phyloP scores from a whole-genome alignment of 1,140 invertebrate species.

The Ceratitis capitata region DNA sequence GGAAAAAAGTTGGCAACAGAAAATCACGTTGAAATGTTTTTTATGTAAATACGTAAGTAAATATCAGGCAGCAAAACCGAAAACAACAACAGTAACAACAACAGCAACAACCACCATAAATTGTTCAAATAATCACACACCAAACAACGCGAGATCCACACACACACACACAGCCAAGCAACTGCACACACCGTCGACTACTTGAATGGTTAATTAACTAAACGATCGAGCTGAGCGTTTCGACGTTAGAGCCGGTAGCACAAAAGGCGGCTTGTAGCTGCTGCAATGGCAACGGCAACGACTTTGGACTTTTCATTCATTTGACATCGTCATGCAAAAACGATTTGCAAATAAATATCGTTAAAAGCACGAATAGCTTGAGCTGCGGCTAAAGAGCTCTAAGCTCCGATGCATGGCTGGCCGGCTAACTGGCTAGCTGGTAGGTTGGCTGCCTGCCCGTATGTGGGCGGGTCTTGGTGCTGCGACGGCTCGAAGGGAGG shows the following conservation, averaged over 20 bases:
- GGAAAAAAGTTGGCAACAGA: not conserved
- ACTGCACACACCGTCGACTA: not conserved
- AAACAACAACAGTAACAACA: not conserved
- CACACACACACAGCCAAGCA: not conserved
- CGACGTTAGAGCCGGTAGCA: constrained; percentile 10
- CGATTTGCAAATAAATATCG: constrained; percentile 21
- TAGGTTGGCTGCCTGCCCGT: too few relatives aligned
- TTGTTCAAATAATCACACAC: constrained; percentile 11
- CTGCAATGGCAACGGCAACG: not conserved
- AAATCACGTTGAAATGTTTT: constrained; percentile 20
- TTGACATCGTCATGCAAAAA: constrained; percentile 28
- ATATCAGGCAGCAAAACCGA: not conserved
- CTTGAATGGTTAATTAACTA: constrained; percentile 31
- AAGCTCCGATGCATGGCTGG: not conserved
- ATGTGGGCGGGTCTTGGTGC: not conserved
- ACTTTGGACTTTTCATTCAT: constrained; percentile 25
- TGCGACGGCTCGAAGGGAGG: not conserved
- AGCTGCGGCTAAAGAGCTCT: not conserved
- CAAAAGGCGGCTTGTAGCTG: not conserved
- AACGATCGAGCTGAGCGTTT: not conserved
- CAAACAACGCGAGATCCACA: not conserved
- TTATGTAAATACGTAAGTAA: constrained; percentile 28
- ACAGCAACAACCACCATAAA: constrained; percentile 1
- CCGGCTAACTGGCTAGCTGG: too few relatives aligned
- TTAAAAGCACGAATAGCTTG: not conserved